Evolutionary conservation across 2,113 vertebrate genomes (phyloP).

Genomic region (Dendrocopos noguchii): DNA sequence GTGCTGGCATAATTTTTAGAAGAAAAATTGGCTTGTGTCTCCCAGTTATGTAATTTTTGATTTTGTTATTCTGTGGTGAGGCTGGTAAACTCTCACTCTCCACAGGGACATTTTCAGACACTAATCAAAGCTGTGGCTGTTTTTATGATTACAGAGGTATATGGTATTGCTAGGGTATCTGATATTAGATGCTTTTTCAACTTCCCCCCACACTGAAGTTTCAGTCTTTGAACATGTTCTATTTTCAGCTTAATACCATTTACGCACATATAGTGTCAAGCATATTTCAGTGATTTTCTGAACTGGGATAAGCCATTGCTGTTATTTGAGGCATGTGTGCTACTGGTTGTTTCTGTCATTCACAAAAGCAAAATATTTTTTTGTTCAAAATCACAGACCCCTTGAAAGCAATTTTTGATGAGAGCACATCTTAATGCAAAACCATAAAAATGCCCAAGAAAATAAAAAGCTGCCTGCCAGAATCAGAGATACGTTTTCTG

Average conservation of each 20-base stretch:
- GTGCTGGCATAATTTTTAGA: background rate
- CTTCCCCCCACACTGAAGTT: background rate
- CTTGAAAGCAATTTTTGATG: background rate
- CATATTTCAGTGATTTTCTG: background rate
- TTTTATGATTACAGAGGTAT: background rate
- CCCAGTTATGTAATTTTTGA: background rate
- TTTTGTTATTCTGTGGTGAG: background rate
- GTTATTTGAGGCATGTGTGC: background rate
- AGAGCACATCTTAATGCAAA: background rate
- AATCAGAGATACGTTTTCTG: background rate
- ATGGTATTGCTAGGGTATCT: background rate
- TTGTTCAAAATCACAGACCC: background rate
- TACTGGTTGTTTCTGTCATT: background rate
- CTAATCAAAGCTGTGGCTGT: background rate
- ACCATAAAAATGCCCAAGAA: background rate
- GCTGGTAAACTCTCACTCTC: background rate
- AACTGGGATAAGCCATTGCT: background rate
- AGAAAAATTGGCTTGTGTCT: background rate
- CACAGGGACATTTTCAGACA: background rate
- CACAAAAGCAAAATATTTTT: background rate
- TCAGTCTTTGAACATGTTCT: background rate
- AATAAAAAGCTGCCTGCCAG: background rate
- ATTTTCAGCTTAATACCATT: background rate
- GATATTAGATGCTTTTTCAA: background rate
- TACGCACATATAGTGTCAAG: background rate